Evolutionary conservation across 2,888 invertebrate species (phyloP).

Genomic region (Meteorus colon): DNA sequence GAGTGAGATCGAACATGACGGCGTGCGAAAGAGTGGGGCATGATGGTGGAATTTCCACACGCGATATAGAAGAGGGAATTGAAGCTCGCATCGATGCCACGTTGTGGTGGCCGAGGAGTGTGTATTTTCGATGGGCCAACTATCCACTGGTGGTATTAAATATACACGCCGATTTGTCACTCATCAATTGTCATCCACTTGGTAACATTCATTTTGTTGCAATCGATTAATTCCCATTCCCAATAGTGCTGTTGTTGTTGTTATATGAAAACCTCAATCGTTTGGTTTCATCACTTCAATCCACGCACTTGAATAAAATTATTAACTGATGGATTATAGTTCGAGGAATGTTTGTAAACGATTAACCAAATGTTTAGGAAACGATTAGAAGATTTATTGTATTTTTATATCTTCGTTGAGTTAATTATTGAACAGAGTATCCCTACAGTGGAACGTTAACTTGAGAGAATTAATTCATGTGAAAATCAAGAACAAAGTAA

Average conservation of each 20-base stretch:
- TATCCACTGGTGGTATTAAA: conserved; percentile 67
- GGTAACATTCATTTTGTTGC: conserved; percentile 70
- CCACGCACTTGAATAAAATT: too few species aligned
- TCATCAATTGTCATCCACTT: conserved; percentile 70
- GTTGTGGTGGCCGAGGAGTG: conserved; percentile 6
- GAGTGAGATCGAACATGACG: conserved; percentile 46
- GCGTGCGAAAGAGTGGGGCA: conserved; percentile 10
- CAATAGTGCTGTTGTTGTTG: background rate
- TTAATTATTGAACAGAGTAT: too few species aligned
- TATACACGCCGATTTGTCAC: conserved; percentile 72
- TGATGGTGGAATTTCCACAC: conserved; percentile 35
- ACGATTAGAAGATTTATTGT: too few species aligned
- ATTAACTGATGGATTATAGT: too few species aligned
- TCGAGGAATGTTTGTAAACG: too few species aligned
- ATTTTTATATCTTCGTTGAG: too few species aligned
- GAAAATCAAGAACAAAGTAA: too few species aligned
- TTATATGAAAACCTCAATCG: too few species aligned
- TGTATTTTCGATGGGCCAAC: conserved; percentile 40
- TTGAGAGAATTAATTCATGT: too few species aligned
- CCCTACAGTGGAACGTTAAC: too few species aligned
- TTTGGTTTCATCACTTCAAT: too few species aligned
- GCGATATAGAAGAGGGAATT: conserved; percentile 44
- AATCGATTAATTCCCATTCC: conserved; percentile 41
- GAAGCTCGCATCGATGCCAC: conserved; percentile 42
- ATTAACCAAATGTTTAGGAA: too few species aligned